phyloP scores from a whole-genome alignment of 2,888 invertebrate genomes.

The Troides helena region DNA sequence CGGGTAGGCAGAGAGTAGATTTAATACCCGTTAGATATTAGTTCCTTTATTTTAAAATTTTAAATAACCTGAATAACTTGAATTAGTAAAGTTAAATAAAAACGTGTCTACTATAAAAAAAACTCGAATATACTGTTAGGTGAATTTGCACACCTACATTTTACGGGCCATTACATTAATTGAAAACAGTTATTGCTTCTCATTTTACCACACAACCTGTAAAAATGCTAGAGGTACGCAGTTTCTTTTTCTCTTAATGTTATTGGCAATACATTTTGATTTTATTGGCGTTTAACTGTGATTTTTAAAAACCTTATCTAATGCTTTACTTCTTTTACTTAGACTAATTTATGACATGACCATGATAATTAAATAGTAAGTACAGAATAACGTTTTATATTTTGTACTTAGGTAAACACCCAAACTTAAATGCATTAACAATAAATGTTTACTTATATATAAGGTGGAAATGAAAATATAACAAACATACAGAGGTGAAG shows the following conservation, averaged over 20 bases:
- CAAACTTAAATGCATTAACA: too few relatives aligned
- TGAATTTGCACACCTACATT: conserved; percentile 8
- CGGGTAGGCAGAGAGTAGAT: not conserved
- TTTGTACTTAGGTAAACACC: too few relatives aligned
- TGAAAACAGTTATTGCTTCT: conserved; percentile 8
- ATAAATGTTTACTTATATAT: too few relatives aligned
- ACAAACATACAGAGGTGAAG: conserved; percentile 30
- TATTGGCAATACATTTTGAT: not conserved
- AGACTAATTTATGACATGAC: too few relatives aligned
- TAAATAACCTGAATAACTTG: not conserved
- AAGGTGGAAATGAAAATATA: too few relatives aligned
- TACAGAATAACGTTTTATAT: too few relatives aligned
- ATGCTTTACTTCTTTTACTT: not conserved
- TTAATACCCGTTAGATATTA: not conserved
- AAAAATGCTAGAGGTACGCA: not conserved
- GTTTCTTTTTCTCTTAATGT: not conserved
- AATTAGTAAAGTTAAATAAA: not conserved
- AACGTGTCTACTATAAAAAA: not conserved
- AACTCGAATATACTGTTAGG: conserved; percentile 1
- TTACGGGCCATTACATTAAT: conserved; percentile 8
- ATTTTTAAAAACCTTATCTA: not conserved
- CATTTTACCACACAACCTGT: conserved; percentile 9
- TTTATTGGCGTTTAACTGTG: not conserved
- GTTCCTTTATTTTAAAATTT: not conserved
- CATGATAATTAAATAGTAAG: too few relatives aligned